Conservation (phyloP, 2,888 invertebrate species). For the Xanthia togata region DNA sequence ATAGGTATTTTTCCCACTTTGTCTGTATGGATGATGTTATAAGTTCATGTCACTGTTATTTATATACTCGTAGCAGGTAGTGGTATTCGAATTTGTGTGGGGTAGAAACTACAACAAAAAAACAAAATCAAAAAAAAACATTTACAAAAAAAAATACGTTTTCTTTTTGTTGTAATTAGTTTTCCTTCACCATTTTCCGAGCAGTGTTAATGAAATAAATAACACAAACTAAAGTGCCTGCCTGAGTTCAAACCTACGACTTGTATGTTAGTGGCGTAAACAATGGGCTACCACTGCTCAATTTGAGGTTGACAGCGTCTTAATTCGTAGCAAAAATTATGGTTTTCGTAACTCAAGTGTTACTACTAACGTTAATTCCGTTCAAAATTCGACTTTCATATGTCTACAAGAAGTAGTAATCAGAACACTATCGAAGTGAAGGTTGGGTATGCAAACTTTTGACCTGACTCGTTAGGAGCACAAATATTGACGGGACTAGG, state of each 20-base stretch:
- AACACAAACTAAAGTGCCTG: background rate
- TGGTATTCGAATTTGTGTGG: too few relatives aligned
- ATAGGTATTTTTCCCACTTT: too few relatives aligned
- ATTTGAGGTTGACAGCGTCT: background rate
- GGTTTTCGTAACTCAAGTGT: background rate
- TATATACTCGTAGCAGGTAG: too few relatives aligned
- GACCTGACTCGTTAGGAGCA: constrained; percentile 42
- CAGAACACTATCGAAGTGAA: background rate
- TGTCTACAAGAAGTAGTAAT: background rate
- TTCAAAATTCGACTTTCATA: background rate
- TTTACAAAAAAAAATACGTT: too few relatives aligned
- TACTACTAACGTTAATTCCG: background rate
- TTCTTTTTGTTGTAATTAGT: too few relatives aligned
- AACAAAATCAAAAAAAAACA: too few relatives aligned
- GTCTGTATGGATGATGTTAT: too few relatives aligned
- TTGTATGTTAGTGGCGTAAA: background rate
- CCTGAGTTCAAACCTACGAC: background rate
- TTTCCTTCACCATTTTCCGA: background rate
- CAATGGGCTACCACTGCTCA: background rate
- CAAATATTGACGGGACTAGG: constrained; percentile 41
- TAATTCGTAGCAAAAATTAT: background rate
- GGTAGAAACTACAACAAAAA: too few relatives aligned
- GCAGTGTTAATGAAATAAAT: background rate
- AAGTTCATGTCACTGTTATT: too few relatives aligned
- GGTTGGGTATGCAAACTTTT: constrained; percentile 28